Evolutionary conservation across 2,113 vertebrate genomes (phyloP).

Genomic region (Ibidorhyncha struthersii): DNA sequence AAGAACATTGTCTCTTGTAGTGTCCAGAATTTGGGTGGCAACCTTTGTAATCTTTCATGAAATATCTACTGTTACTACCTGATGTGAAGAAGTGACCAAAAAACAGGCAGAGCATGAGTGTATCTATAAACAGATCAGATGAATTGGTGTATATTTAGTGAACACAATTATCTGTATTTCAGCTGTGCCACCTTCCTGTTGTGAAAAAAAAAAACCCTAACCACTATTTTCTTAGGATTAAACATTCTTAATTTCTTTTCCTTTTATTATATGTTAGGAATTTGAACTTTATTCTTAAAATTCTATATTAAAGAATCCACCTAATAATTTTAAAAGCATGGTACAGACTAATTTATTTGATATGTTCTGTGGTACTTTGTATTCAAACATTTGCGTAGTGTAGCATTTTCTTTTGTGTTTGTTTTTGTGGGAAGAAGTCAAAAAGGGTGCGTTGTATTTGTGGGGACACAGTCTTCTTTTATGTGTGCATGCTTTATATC

Average conservation of each 20-base stretch:
- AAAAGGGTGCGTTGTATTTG: neutral
- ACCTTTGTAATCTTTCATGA: neutral
- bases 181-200: neutral
- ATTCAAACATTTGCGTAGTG: neutral
- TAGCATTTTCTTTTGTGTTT: neutral
- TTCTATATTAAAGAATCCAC: neutral
- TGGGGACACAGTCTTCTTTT: constrained; percentile 21
- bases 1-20: neutral
- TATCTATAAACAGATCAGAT: neutral
- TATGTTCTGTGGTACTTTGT: neutral
- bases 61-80: neutral
- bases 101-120: neutral
- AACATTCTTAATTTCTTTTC: neutral
- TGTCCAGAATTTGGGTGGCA: neutral
- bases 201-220: neutral
- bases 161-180: neutral
- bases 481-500: neutral
- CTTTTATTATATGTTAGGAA: neutral
- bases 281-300: neutral
- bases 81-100: neutral
- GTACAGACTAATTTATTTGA: neutral
- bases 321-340: neutral
- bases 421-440: neutral
- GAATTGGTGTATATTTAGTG: neutral
- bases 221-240: neutral